Percentiles rank a stretch among this genome's conserved stretches.
These are phyloP conservation scores for Tragopan temminckii DNA, from an alignment of 2,797 vertebrate genomes.

Conservation along the genomic window DNA sequence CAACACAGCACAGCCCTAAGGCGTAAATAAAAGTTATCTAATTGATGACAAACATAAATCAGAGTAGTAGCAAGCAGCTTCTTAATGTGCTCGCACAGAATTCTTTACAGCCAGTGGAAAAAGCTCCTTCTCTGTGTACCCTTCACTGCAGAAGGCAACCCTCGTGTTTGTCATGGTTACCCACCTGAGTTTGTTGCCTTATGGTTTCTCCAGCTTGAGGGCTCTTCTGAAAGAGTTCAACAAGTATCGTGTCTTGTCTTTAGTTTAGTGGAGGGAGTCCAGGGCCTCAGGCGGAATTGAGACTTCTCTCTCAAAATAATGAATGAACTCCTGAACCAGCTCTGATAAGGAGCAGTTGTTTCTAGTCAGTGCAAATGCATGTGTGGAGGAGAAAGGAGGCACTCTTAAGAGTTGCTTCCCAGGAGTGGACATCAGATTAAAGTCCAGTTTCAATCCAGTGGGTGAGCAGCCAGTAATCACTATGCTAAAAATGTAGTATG, in stretches of 20 bases:
- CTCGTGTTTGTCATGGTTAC: background rate
- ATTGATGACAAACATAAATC: constrained; percentile 79
- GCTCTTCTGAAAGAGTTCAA: background rate
- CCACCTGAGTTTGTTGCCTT: background rate
- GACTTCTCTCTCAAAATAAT: background rate
- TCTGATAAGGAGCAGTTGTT: background rate
- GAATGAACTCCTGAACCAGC: background rate
- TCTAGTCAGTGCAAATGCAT: background rate
- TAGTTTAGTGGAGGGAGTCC: background rate
- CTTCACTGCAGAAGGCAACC: constrained; percentile 8
- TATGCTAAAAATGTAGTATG: background rate
- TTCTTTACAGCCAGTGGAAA: constrained; percentile 60
- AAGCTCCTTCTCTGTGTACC: constrained; percentile 1
- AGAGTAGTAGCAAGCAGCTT: constrained; percentile 60
- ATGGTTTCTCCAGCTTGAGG: background rate
- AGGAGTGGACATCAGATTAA: background rate
- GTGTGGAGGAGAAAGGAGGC: background rate
- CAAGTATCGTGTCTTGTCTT: background rate
- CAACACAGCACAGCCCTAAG: constrained; percentile 66
- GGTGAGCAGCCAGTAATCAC: background rate
- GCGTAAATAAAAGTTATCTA: constrained; percentile 80
- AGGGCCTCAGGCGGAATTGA: background rate
- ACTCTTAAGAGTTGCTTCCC: background rate
- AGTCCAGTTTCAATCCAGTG: background rate
- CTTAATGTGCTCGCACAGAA: constrained; percentile 65